These are phyloP conservation scores for Girardia tigrina DNA, from an alignment of 2,888 invertebrate genomes.

Conservation along the genomic window DNA sequence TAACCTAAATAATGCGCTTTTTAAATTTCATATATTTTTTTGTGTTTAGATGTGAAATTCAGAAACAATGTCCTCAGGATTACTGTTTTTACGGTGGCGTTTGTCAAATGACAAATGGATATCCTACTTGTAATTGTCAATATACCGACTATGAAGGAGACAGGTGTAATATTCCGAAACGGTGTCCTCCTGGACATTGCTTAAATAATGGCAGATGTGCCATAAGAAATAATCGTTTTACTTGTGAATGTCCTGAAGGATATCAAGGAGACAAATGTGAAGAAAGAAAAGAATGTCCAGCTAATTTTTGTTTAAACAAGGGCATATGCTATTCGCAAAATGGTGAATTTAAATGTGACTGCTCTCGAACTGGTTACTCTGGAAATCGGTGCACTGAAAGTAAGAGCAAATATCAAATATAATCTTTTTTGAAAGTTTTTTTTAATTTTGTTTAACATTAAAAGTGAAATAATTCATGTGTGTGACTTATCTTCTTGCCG, in stretches of 20 bases:
- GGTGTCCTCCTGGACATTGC: background rate
- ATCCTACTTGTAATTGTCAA: slow-evolving; percentile 26
- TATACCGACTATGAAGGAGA: slow-evolving; percentile 14
- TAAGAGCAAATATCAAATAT: too few relatives aligned
- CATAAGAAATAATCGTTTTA: background rate
- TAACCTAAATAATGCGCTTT: background rate
- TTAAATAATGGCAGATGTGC: background rate
- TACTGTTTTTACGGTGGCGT: slow-evolving; percentile 26
- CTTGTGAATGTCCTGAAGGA: background rate
- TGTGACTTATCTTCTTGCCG: too few relatives aligned
- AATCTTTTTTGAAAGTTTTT: too few relatives aligned
- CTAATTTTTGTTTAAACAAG: slow-evolving; percentile 5
- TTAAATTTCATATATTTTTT: background rate
- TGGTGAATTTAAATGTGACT: background rate
- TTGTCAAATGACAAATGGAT: background rate
- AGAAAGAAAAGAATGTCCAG: background rate
- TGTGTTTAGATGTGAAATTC: slow-evolving; percentile 24
- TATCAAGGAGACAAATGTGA: slow-evolving; percentile 3
- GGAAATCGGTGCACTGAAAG: background rate
- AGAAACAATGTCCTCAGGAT: slow-evolving; percentile 25
- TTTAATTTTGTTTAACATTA: too few relatives aligned
- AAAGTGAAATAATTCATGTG: too few relatives aligned
- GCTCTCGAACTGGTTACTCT: background rate
- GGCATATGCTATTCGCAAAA: background rate
- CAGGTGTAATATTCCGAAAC: background rate